Base-by-base conservation (phyloP, 2,888 invertebrate species). In the Eristalinus sepulchralis region DNA sequence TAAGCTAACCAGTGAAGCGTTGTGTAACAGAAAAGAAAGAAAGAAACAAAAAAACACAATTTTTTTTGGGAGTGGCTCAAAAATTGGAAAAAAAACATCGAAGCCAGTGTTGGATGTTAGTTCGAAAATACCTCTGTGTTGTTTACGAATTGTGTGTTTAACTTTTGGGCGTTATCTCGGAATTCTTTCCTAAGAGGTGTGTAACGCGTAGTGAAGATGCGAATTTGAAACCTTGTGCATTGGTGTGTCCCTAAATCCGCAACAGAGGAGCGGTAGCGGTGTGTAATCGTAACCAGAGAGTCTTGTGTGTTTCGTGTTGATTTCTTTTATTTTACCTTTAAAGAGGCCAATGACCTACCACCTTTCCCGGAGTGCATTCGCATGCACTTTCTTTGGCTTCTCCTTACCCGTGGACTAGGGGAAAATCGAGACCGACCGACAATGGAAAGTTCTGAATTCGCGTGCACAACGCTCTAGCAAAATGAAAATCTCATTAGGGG, bases 251-350 rank as follows among this genome's bases (percentile, higher is more conserved):
- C 17, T 17, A 17, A 47, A 47, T 47, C 17, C 47, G 17, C 88
- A 88, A 90, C 90, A 88, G 89, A 90, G 89, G 89, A 89, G 87
- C 89, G 88, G 39, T 33, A 55, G 70, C 72, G 39, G 60, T 1
- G 36, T 1, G 33, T 8, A 8, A 17, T n/a, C 13, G 39, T n/a
- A 47, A 9, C 24, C 27, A 22, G 27, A n/a, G 11, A 34, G 17
- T 20, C 33, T 39, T 11, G 34, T 13, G 39, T 39, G 47, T 83
- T 63, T 57, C 5, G 10, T 53, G 9, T 36, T 76, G 55, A 34
- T 60, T 17, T 34, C 55, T 57, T 63, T 34, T 17, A 66, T 39
- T 66, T 62, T 39, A 76, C 63, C 77, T 83, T 73, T 66, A 82
- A 78, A 67, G 75, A 71, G 86, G 83, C 78, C 78, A 79, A 67